Evolutionary conservation across 2,113 vertebrate genomes (phyloP).

Genomic region (Falcunculus frontatus): DNA sequence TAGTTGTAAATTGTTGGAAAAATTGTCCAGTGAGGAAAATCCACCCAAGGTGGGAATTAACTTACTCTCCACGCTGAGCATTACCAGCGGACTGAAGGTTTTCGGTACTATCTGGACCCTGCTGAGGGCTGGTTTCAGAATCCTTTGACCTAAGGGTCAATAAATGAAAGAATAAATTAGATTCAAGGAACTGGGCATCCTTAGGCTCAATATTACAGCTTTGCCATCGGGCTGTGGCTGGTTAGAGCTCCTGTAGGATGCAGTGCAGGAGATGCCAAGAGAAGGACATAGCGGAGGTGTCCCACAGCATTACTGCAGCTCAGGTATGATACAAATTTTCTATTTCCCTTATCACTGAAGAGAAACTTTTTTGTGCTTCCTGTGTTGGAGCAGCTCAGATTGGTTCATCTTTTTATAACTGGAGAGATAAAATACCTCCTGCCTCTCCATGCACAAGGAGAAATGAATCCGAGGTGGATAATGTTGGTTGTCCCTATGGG

Average conservation of each 20-base stretch:
- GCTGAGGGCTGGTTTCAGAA: slow-evolving; percentile 63
- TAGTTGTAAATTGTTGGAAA: neutral
- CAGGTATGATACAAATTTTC: neutral
- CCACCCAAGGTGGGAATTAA: neutral
- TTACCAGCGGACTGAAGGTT: slow-evolving; percentile 19
- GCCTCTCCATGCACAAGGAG: neutral
- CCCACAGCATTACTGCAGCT: neutral
- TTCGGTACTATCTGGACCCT: slow-evolving; percentile 66
- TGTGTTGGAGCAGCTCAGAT: neutral
- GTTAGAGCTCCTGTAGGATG: neutral
- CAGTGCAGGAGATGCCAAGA: neutral
- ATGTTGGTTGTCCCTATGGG: neutral
- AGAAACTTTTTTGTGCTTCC: neutral
- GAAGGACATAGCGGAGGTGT: neutral
- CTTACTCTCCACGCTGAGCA: slow-evolving; percentile 70
- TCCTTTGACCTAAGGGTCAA: slow-evolving; percentile 41
- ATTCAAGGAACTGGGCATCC: neutral
- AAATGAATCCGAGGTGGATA: neutral
- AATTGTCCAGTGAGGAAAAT: neutral
- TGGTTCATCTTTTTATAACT: neutral
- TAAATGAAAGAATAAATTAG: neutral
- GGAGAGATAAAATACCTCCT: neutral
- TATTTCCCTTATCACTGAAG: neutral
- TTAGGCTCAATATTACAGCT: neutral
- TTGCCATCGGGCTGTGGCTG: neutral